Evolutionary conservation across 2,888 invertebrate genomes (phyloP), one percentile per base, ranked within the genome.

Genomic region (Zhuqinia jingwanae): DNA sequence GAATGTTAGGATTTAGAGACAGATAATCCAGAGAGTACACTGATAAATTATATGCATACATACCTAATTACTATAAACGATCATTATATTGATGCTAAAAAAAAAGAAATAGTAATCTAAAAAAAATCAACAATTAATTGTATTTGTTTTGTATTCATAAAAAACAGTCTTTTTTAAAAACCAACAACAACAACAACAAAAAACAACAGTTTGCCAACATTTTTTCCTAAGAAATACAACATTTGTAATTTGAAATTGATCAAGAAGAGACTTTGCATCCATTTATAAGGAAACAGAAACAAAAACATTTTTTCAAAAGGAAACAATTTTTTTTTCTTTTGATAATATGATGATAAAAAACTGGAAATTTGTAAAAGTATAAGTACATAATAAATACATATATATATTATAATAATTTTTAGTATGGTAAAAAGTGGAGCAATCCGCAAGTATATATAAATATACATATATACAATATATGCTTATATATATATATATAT

Each of bases 201-300:
- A 8, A 65, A 70, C 45, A 47, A 70, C 70, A 22, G 50, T 70
- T 70, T 70, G 70, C 70, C 70, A 70, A 70, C 50, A 50, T 70
- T 70, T 70, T 22, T 50, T 13, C 53, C 11, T 3, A 53, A 17
- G 13, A 53, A 13, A 17, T 17, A 17, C 3, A 36, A 36, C 36
- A 36, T 36, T 36, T 36, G 36, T 36, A 6, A 36, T 36, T 36
- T 36, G 36, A 36, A 36, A 36, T 36, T 8, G 36, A 36, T 36
- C 53, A 53, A 53, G 53, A 53, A 8, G 36, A 36, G 36, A 36
- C 36, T 36, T 36, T 36, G 13, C 53, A 17, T 53, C 20, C 53
- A 17, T 53, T 53, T 15, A 53, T 53, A 53, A 53, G 15, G 53
- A 53, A n/a, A 17, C n/a, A 15, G n/a, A 53, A 17, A 17, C 20